Evolutionary conservation across 2,888 invertebrate species (phyloP).

Genomic region (Sinotaia quadrata): DNA sequence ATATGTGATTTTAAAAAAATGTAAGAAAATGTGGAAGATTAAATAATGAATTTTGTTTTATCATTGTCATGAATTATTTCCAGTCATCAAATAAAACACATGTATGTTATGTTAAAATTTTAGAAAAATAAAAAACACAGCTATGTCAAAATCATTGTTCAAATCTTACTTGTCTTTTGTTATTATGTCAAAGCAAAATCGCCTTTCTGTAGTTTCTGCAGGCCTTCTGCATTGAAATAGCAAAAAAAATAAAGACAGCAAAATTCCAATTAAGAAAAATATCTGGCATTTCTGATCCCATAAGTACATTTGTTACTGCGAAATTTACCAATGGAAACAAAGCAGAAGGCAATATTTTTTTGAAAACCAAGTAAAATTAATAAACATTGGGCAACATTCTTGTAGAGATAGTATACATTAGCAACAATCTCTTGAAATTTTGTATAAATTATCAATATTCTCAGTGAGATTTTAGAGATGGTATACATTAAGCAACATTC

Average conservation of each 20-base stretch:
- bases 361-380: too few relatives aligned
- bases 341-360: too few relatives aligned
- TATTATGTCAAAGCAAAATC: constrained; percentile 91
- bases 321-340: too few relatives aligned
- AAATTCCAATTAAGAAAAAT: background rate
- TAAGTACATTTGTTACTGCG: background rate
- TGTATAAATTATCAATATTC: too few relatives aligned
- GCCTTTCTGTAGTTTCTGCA: constrained; percentile 89
- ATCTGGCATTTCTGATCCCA: background rate
- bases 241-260: background rate
- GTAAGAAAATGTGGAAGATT: too few relatives aligned
- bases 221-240: constrained; percentile 75
- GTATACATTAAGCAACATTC: too few relatives aligned
- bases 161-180: background rate
- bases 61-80: background rate
- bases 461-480: too few relatives aligned
- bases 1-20: too few relatives aligned
- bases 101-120: background rate
- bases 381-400: too few relatives aligned
- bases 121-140: background rate
- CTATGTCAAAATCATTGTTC: background rate
- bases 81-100: background rate
- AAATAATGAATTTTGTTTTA: too few relatives aligned
- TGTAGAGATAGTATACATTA: too few relatives aligned
- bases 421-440: too few relatives aligned